Base-by-base conservation (phyloP, 1,140 invertebrate genomes). In the Belonocnema kinseyi region DNA sequence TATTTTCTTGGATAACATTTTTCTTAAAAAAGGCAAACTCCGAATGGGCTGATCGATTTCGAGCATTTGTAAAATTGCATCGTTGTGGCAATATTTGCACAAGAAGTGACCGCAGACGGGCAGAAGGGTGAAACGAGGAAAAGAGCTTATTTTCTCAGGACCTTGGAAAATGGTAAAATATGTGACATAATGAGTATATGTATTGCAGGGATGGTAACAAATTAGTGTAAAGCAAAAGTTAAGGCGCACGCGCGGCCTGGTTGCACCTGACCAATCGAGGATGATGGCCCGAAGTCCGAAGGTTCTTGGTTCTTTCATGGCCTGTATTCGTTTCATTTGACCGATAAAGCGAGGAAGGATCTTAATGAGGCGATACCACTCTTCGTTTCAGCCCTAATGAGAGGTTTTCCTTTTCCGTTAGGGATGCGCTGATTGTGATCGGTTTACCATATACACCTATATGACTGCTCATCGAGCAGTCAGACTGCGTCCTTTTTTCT, bases 221-320 rank as follows among this genome's bases (percentile, higher is more conserved):
- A 61, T 61, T 61, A 61, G 58, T 61, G 58, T 12, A 40, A 61
- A 54, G 53, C 53, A 19, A 58, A 58, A 19, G n/a, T 58, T 61
- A 61, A 40, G 13, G 58, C 58, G 58, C 58, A 61, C 58, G 58
- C 58, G 58, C 33, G 58, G 21, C 58, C 58, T 61, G 58, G 58
- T 61, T 61, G 58, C 58, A 61, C 58, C 58, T 61, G 58, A 61
- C 58, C 58, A 61, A 61, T 61, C 58, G 58, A 61, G 58, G 58
- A 61, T 40, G 58, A 61, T 61, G 58, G 21, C 40, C 33, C 21
- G 58, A 61, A 61, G 21, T 61, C 33, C 21, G 58, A 61, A 61
- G 58, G 58, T 61, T 61, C 21, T 61, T 61, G 58, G 58, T 61
- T 33, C 58, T 61, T 61, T 61, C 58, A 61, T 61, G 58, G 58